Conservation (phyloP, 2,797 vertebrate genomes). For the Myotis pilosus region DNA sequence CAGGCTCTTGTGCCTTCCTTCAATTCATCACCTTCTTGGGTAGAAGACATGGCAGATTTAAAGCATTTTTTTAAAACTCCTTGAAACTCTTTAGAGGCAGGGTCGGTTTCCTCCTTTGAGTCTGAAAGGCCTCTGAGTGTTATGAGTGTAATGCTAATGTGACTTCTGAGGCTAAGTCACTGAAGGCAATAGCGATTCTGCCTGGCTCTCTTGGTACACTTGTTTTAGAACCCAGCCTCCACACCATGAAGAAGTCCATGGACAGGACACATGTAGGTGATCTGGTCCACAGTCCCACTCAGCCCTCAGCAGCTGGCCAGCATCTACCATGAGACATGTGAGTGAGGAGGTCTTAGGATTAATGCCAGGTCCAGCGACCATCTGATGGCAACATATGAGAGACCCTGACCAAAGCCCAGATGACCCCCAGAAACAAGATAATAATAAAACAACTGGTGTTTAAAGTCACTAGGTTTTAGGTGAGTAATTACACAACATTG, state of each 20-base stretch:
- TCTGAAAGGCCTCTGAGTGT: neutral
- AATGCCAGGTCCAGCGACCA: neutral
- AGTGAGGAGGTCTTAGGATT: too few relatives aligned
- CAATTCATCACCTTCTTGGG: neutral
- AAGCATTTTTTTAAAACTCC: neutral
- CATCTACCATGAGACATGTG: neutral
- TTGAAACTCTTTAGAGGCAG: neutral
- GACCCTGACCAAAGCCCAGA: neutral
- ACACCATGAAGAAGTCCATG: neutral
- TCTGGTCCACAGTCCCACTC: fast-evolving
- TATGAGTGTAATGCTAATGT: neutral
- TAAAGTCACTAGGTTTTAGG: neutral
- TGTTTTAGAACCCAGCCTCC: neutral
- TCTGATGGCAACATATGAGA: neutral
- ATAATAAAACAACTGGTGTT: neutral
- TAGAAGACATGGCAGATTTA: neutral
- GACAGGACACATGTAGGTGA: neutral
- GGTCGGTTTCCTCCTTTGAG: neutral
- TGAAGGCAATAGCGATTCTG: neutral
- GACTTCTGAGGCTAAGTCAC: neutral
- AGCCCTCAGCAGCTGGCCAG: neutral
- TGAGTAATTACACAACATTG: neutral
- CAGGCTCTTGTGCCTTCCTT: neutral
- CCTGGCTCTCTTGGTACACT: neutral
- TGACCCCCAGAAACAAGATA: neutral